A percentile compares a stretch with the other conserved stretches of the same genome.
phyloP scores from a whole-genome alignment of 2,888 invertebrate species.

The Synanthedon formicaeformis region DNA sequence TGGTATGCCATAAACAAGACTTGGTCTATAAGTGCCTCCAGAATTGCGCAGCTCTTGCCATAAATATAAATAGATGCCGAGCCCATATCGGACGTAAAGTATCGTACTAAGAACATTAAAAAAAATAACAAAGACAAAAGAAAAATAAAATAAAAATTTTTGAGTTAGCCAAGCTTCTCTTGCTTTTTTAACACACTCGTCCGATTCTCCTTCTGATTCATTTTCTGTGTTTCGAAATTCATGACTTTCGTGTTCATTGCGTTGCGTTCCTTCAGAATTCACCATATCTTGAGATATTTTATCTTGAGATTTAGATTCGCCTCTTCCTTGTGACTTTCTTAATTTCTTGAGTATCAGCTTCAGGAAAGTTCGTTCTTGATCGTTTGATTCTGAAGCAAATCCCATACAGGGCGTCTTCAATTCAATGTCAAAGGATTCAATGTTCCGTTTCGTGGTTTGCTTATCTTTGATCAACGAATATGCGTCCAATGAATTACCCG shows the following conservation, averaged over 20 bases:
- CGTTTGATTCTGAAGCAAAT: slow-evolving; percentile 16
- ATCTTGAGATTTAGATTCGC: slow-evolving; percentile 27
- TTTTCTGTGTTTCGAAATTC: slow-evolving; percentile 19
- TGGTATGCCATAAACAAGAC: too few relatives aligned
- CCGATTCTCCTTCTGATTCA: too few relatives aligned
- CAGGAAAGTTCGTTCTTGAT: background rate
- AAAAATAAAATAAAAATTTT: too few relatives aligned
- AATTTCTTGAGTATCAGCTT: slow-evolving; percentile 29
- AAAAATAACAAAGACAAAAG: background rate
- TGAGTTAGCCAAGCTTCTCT: too few relatives aligned
- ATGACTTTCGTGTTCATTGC: slow-evolving; percentile 19
- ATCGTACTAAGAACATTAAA: too few relatives aligned
- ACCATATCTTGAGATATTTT: slow-evolving; percentile 42
- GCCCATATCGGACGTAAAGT: too few relatives aligned
- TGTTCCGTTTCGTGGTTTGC: slow-evolving; percentile 25
- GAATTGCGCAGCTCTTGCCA: too few relatives aligned
- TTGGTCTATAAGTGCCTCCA: too few relatives aligned
- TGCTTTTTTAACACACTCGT: too few relatives aligned
- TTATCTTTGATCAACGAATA: background rate
- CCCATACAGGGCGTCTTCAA: background rate
- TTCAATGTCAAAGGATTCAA: background rate
- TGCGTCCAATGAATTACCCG: slow-evolving; percentile 17
- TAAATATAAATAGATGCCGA: too few relatives aligned
- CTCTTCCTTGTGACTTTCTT: slow-evolving; percentile 47
- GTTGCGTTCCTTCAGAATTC: slow-evolving; percentile 50